phyloP scores from a whole-genome alignment of 2,888 invertebrate genomes.

The Melikaiella ostensackeni region DNA sequence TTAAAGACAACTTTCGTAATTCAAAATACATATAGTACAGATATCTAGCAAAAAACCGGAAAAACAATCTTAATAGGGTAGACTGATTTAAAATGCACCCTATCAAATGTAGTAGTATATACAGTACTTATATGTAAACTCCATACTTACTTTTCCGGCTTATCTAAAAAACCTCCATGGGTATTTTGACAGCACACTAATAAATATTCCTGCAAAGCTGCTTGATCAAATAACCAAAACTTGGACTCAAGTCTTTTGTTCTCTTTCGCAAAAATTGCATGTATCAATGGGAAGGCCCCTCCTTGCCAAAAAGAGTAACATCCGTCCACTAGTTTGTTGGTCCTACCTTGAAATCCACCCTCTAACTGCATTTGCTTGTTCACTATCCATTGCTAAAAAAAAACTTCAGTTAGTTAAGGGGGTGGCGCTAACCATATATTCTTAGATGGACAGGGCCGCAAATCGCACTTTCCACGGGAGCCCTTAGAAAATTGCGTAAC shows the following conservation, averaged over 20 bases:
- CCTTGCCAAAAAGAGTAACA: slow-evolving; percentile 99
- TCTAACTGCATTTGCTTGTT: slow-evolving; percentile 95
- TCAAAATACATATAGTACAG: too few relatives aligned
- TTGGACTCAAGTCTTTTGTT: slow-evolving; percentile 69
- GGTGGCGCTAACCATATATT: too few relatives aligned
- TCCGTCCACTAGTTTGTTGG: slow-evolving; percentile 98
- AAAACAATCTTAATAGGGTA: too few relatives aligned
- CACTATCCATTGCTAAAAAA: slow-evolving; percentile 87
- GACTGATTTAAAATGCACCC: too few relatives aligned
- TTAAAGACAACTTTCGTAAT: too few relatives aligned
- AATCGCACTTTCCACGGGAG: too few relatives aligned
- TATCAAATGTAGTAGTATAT: too few relatives aligned
- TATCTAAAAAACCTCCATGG: slow-evolving; percentile 95
- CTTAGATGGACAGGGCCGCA: too few relatives aligned
- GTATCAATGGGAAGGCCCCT: slow-evolving; percentile 92
- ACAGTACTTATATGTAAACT: too few relatives aligned
- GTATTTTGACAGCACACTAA: slow-evolving; percentile 93
- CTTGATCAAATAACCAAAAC: slow-evolving; percentile 88
- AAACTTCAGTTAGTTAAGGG: too few relatives aligned
- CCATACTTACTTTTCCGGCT: slow-evolving; percentile 91
- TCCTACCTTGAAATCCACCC: slow-evolving; percentile 98
- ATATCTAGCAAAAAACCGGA: too few relatives aligned
- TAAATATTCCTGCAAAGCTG: slow-evolving; percentile 96
- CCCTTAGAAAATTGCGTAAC: too few relatives aligned
- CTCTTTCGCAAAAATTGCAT: slow-evolving; percentile 79